A percentile compares a stretch with the other conserved stretches of the same genome.
Conservation (phyloP, 2,113 vertebrate genomes). For the Haemorhous mexicanus region DNA sequence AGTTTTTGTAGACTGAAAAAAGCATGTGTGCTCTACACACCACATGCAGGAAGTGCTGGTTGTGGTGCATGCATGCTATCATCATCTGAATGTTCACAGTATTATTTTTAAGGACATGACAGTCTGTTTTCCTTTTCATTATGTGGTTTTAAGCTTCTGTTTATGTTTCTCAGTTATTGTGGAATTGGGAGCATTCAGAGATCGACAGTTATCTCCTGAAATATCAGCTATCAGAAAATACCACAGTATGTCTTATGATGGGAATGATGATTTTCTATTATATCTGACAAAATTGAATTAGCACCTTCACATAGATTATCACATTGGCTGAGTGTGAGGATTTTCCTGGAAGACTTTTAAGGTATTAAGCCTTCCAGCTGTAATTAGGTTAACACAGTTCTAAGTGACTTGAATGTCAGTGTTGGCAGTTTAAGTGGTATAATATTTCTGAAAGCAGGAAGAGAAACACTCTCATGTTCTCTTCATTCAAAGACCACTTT, state of each 20-base stretch:
- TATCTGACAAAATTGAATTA: not conserved
- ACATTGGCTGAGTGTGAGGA: not conserved
- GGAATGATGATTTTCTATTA: not conserved
- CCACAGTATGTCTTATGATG: not conserved
- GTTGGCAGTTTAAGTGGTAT: not conserved
- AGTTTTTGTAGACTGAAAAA: not conserved
- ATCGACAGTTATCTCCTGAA: not conserved
- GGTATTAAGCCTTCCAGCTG: not conserved
- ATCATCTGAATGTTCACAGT: not conserved
- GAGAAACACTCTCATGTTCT: not conserved
- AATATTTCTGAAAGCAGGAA: not conserved
- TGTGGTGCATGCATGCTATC: not conserved
- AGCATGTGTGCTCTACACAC: rapidly evolving
- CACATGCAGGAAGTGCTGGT: not conserved
- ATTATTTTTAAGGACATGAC: not conserved
- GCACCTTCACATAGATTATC: not conserved
- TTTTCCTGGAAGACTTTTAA: not conserved
- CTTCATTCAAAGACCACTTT: not conserved
- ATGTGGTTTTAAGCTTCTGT: not conserved
- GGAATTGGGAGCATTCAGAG: not conserved
- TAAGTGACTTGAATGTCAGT: not conserved
- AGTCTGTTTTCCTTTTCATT: not conserved
- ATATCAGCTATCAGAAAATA: not conserved
- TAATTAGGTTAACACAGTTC: not conserved
- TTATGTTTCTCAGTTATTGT: not conserved